phyloP scores from a whole-genome alignment of 2,113 vertebrate species.

The Blennius ocellaris region DNA sequence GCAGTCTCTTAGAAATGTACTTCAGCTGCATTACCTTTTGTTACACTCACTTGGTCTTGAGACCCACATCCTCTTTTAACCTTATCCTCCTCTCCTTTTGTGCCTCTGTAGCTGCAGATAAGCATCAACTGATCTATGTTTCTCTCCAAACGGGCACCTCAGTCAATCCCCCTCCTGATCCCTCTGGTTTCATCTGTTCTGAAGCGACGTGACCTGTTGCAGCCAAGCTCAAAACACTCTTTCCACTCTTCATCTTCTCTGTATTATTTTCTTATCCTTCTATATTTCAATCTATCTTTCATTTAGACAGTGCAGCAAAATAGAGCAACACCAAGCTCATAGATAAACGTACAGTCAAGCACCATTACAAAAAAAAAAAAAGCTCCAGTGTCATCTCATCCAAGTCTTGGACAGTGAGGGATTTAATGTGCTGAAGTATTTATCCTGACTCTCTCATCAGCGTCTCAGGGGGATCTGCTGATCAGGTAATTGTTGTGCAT shows the following conservation, averaged over 20 bases:
- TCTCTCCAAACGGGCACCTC: conserved; percentile 23
- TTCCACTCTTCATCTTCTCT: conserved; percentile 3
- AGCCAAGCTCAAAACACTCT: conserved; percentile 13
- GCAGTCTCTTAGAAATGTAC: conserved; percentile 1
- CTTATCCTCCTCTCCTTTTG: conserved; percentile 7
- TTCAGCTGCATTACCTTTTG: conserved; percentile 13
- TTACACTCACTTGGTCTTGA: conserved; percentile 1
- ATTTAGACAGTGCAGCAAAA: conserved; percentile 28
- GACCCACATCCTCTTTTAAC: conserved; percentile 25
- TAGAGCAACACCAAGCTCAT: conserved; percentile 1
- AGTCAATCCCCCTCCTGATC: conserved; percentile 37
- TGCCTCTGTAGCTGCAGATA: conserved; percentile 26
- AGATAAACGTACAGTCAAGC: conserved; percentile 31
- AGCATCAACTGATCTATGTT: conserved; percentile 28
- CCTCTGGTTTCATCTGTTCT: conserved; percentile 1
- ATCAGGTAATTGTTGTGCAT: conserved; percentile 63
- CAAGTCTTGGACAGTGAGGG: conserved; percentile 12
- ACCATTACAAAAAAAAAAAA: conserved; percentile 8
- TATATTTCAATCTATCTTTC: conserved; percentile 19
- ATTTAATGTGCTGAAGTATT: conserved; percentile 43
- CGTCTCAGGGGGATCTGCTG: conserved; percentile 27
- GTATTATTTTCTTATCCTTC: conserved; percentile 13
- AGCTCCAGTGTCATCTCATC: conserved; percentile 16
- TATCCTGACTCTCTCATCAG: conserved; percentile 24
- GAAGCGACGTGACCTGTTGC: conserved; percentile 38